Percentiles rank a stretch among this genome's conserved stretches.
These are phyloP conservation scores for Budorcas taxicolor DNA, from an alignment of 2,113 vertebrate species.

Conservation along the genomic window DNA sequence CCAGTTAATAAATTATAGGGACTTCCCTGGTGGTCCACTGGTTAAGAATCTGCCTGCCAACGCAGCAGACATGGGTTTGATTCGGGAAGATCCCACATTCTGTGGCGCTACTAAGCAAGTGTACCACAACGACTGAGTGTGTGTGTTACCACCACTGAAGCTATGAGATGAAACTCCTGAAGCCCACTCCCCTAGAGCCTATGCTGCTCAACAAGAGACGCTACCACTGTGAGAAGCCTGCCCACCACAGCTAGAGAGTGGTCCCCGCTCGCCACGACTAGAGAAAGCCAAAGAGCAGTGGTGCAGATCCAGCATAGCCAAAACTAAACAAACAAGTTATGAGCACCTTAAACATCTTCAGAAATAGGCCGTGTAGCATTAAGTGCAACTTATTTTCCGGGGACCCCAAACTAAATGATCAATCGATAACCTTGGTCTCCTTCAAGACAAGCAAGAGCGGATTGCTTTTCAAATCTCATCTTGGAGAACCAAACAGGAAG, in stretches of 20 bases:
- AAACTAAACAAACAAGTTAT: neutral
- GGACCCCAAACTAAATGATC: neutral
- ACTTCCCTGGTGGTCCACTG: neutral
- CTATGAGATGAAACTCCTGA: neutral
- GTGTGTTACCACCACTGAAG: neutral
- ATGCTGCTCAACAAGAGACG: neutral
- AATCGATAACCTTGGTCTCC: neutral
- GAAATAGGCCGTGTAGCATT: neutral
- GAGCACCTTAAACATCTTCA: neutral
- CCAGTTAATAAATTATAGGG: neutral
- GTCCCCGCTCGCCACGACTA: neutral
- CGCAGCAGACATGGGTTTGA: neutral
- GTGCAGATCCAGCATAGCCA: neutral
- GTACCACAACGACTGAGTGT: accelerated
- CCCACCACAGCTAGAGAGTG: neutral
- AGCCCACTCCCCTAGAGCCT: neutral
- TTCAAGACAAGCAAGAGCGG: neutral
- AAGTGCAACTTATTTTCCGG: neutral
- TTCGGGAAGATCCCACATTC: neutral
- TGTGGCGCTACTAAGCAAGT: neutral
- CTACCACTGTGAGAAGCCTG: neutral
- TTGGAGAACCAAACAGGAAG: neutral
- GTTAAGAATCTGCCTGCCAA: neutral
- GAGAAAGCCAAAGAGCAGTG: accelerated
- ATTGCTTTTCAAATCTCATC: neutral